Evolutionary conservation across 2,888 invertebrate species (phyloP).

Genomic region (Macrostomum cliftonense): DNA sequence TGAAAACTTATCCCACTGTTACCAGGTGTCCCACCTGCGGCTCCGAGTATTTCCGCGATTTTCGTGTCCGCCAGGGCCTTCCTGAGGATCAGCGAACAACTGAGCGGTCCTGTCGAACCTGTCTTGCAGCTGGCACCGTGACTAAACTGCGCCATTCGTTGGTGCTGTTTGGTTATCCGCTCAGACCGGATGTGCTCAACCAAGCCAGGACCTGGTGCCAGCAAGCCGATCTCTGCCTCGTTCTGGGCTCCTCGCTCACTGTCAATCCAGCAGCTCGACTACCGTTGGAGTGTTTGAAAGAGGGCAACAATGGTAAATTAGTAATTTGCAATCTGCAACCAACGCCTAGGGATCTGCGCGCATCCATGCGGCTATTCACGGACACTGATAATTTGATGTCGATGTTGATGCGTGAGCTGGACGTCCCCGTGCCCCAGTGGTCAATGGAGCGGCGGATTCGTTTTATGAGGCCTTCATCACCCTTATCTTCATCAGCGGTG

Average conservation of each 20-base stretch:
- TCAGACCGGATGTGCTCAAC: background rate
- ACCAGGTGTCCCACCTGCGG: background rate
- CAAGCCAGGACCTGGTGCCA: background rate
- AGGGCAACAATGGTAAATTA: background rate
- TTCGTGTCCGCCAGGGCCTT: background rate
- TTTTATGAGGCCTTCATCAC: too few relatives aligned
- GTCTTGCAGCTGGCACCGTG: background rate
- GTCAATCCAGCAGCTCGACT: background rate
- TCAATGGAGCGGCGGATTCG: too few relatives aligned
- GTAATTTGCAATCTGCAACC: conserved; percentile 1
- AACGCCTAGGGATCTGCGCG: background rate
- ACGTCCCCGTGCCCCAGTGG: background rate
- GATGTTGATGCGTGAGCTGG: background rate
- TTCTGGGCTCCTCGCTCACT: background rate
- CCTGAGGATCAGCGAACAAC: background rate
- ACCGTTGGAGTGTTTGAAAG: too few relatives aligned
- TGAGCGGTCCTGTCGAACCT: background rate
- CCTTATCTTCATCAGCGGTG: too few relatives aligned
- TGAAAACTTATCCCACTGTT: too few relatives aligned
- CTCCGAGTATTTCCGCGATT: background rate
- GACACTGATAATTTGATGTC: background rate
- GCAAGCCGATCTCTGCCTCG: background rate
- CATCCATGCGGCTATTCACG: background rate
- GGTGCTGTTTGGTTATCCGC: conserved; percentile 1
- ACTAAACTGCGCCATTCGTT: background rate